A percentile compares a stretch with the other conserved stretches of the same genome.
These are phyloP conservation scores for Odontothrips loti DNA, from an alignment of 2,888 invertebrate species.

Conservation along the genomic window DNA sequence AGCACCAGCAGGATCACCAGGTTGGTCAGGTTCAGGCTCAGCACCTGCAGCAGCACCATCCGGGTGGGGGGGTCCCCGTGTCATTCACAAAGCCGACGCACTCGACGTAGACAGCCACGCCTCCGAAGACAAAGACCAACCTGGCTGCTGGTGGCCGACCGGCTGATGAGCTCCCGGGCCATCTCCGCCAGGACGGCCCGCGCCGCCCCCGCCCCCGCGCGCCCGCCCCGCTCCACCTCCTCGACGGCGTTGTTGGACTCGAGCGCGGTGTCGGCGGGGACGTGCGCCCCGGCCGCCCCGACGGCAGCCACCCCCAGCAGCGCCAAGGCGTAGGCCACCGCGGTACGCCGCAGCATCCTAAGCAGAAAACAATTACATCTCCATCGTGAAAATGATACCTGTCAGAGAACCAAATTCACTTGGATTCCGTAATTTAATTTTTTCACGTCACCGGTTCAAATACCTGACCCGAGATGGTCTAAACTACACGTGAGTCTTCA, in stretches of 20 bases:
- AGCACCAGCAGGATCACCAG: constrained; percentile 70
- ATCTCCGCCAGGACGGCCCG: constrained; percentile 34
- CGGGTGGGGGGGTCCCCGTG: too few species aligned
- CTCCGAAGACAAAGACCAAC: not conserved
- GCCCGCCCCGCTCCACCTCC: constrained; percentile 36
- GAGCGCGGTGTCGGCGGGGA: constrained; percentile 32
- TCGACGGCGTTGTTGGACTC: constrained; percentile 35
- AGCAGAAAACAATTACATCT: too few species aligned
- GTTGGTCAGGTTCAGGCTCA: constrained; percentile 78
- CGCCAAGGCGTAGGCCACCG: constrained; percentile 36
- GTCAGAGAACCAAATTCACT: too few species aligned
- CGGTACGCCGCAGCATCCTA: constrained; percentile 30
- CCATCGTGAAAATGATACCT: too few species aligned
- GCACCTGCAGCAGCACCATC: constrained; percentile 50
- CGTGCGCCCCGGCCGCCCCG: constrained; percentile 30
- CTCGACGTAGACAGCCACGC: too few species aligned
- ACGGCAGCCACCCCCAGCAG: constrained; percentile 34
- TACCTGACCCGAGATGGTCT: too few species aligned
- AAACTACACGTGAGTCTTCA: too few species aligned
- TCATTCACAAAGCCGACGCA: too few species aligned
- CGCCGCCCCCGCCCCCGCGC: constrained; percentile 36
- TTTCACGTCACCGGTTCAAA: too few species aligned
- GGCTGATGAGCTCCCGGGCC: constrained; percentile 30
- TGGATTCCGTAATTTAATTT: too few species aligned
- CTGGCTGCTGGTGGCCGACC: constrained; percentile 16